These are phyloP conservation scores for Acrossocheilus wenchowensis DNA, from an alignment of 2,797 vertebrate genomes.

Conservation along the genomic window DNA sequence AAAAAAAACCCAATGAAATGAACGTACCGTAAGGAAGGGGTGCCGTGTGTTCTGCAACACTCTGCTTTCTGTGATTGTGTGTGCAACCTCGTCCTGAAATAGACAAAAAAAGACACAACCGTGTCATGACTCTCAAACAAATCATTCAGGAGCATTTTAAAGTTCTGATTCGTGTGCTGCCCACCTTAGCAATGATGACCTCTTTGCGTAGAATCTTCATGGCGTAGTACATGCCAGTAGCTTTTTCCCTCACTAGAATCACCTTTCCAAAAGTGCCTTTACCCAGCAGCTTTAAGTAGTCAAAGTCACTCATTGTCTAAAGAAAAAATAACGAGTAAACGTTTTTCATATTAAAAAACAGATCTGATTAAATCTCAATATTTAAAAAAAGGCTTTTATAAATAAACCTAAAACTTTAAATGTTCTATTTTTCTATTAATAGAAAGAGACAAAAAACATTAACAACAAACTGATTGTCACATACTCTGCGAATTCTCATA, in stretches of 20 bases:
- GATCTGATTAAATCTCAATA: neutral
- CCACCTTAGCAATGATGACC: conserved; percentile 94
- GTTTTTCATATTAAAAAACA: neutral
- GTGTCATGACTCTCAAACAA: neutral
- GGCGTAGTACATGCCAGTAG: conserved; percentile 92
- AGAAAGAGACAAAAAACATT: neutral
- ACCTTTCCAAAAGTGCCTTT: conserved; percentile 97
- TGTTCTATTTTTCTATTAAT: neutral
- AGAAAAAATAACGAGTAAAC: neutral
- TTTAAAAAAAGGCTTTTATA: neutral
- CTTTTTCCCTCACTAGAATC: conserved; percentile 93
- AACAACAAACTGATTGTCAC: neutral
- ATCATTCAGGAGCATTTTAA: neutral
- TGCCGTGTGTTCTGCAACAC: conserved; percentile 94
- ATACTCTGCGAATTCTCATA: neutral
- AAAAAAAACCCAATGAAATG: neutral
- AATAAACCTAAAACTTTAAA: neutral
- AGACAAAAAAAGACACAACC: neutral
- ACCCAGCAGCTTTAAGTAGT: conserved; percentile 95
- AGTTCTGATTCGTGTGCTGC: conserved; percentile 35
- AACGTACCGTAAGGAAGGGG: conserved; percentile 90
- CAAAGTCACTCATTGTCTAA: conserved; percentile 96
- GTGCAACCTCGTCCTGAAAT: conserved; percentile 91
- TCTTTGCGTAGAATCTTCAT: conserved; percentile 98
- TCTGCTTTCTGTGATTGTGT: conserved; percentile 95